These are phyloP conservation scores for Heterodera carotae DNA, from an alignment of 1,140 invertebrate species.

Conservation along the genomic window DNA sequence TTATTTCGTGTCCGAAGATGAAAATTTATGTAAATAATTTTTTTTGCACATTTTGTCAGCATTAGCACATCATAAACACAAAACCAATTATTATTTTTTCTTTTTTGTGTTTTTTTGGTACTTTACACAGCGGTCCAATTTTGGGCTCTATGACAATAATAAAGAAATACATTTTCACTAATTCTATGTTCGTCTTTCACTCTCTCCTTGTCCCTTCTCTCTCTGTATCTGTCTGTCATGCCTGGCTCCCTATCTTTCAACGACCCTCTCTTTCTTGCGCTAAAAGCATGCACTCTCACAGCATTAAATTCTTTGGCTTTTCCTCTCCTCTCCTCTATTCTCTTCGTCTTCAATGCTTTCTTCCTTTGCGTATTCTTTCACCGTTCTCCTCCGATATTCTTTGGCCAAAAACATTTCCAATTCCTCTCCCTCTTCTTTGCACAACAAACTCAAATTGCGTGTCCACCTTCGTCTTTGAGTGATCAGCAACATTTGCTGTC, in stretches of 20 bases:
- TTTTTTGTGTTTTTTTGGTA: too few species aligned
- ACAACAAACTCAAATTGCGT: slow-evolving; percentile 30
- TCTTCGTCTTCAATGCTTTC: not conserved
- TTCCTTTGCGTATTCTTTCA: not conserved
- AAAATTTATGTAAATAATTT: too few species aligned
- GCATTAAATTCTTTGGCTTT: not conserved
- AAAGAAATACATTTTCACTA: too few species aligned
- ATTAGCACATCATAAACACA: too few species aligned
- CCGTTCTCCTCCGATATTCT: not conserved
- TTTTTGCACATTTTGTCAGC: too few species aligned
- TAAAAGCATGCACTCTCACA: not conserved
- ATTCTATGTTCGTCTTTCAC: not conserved
- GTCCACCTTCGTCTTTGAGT: slow-evolving; percentile 23
- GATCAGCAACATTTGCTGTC: slow-evolving; percentile 28
- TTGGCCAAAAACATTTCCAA: slow-evolving; percentile 17
- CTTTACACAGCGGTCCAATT: too few species aligned
- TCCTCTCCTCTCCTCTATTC: not conserved
- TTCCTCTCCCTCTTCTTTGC: slow-evolving; percentile 30
- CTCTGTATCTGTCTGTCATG: too few species aligned
- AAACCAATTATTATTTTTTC: too few species aligned
- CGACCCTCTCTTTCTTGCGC: not conserved
- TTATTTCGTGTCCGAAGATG: too few species aligned
- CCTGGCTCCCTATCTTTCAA: not conserved
- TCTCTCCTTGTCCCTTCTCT: not conserved
- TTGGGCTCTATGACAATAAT: too few species aligned